Evolutionary conservation across 2,797 vertebrate species (phyloP).

Genomic region (Hyperoplus immaculatus): DNA sequence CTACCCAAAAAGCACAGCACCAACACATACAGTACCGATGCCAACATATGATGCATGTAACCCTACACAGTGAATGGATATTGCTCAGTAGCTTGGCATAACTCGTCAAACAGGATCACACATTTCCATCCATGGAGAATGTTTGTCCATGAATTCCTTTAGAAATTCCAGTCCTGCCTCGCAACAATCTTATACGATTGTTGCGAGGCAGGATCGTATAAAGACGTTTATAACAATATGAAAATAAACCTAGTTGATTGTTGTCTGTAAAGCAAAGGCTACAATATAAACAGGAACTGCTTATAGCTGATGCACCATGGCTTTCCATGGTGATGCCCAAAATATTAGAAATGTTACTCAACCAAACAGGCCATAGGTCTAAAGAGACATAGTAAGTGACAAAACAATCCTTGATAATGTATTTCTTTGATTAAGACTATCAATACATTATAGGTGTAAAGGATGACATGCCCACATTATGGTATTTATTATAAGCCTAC

Average conservation of each 20-base stretch:
- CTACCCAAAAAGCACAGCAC: not conserved
- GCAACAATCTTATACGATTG: not conserved
- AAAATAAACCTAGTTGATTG: not conserved
- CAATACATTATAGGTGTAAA: not conserved
- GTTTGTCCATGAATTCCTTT: not conserved
- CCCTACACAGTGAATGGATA: not conserved
- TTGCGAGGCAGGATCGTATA: no score
- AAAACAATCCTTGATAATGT: not conserved
- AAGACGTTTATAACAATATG: not conserved
- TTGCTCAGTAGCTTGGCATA: slow-evolving; percentile 4
- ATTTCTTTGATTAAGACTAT: not conserved
- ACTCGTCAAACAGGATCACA: slow-evolving; percentile 7
- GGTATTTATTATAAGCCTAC: not conserved
- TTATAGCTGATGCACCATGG: not conserved
- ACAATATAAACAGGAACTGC: not conserved
- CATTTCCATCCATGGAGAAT: not conserved
- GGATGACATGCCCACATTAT: not conserved
- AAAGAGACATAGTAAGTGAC: not conserved
- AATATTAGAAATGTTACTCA: not conserved
- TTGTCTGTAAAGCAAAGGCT: not conserved
- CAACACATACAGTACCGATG: slow-evolving; percentile 39
- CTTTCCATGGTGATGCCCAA: not conserved
- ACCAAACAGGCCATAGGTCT: not conserved
- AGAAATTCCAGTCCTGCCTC: not conserved
- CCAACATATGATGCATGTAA: slow-evolving; percentile 7